These are phyloP conservation scores for Littorina saxatilis DNA, from an alignment of 1,140 invertebrate genomes.

Conservation along the genomic window DNA sequence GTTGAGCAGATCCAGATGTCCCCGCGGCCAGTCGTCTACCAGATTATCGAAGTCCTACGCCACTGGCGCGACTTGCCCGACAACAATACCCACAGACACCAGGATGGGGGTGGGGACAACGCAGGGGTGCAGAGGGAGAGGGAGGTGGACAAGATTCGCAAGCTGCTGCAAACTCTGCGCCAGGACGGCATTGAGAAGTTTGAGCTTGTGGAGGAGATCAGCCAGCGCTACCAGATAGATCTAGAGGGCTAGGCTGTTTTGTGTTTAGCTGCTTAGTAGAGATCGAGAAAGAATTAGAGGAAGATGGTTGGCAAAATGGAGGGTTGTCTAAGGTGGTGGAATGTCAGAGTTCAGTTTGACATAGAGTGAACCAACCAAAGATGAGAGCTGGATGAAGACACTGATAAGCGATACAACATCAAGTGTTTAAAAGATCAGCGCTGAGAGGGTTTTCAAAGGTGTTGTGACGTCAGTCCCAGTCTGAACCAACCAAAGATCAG, in stretches of 20 bases:
- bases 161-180: constrained; percentile 41
- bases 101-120: constrained; percentile 8
- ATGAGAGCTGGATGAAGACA: too few species aligned
- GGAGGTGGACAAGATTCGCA: constrained; percentile 33
- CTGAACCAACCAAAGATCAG: too few species aligned
- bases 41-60: constrained; percentile 39
- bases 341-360: not conserved
- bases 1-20: constrained; percentile 67
- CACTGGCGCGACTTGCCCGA: constrained; percentile 26
- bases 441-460: too few species aligned
- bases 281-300: not conserved
- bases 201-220: constrained; percentile 50
- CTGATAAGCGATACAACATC: too few species aligned
- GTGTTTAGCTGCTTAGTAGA: too few species aligned
- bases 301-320: not conserved
- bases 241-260: not conserved
- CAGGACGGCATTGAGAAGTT: constrained; percentile 28
- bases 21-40: constrained; percentile 45
- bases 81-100: not conserved
- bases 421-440: too few species aligned
- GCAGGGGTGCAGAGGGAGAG: not conserved
- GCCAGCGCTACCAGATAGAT: constrained; percentile 1
- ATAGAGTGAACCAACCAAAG: too few species aligned
- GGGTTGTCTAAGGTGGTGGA: not conserved
- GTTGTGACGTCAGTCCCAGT: too few species aligned